Percentiles rank a stretch among this genome's conserved stretches.
Evolutionary conservation across 2,888 invertebrate species (phyloP).

Genomic region (Gryllus longicercus): DNA sequence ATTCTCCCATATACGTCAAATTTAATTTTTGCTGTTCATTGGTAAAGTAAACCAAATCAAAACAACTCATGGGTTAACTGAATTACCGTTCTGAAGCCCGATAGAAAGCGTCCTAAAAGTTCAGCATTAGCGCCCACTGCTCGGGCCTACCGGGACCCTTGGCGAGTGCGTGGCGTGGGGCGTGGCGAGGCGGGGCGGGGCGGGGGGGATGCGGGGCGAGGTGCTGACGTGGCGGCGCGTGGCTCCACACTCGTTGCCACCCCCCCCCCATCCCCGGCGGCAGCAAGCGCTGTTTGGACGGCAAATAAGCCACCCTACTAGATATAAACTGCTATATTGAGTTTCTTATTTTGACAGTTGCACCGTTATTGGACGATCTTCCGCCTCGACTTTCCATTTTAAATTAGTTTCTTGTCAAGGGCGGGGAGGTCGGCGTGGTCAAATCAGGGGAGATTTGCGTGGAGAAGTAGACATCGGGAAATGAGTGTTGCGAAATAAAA

Average conservation of each 20-base stretch:
- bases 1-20: too few relatives aligned
- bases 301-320: background rate
- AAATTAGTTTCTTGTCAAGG: background rate
- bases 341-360: background rate
- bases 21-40: too few relatives aligned
- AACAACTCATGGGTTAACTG: too few relatives aligned
- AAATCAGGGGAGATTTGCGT: too few relatives aligned
- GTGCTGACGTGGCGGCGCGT: background rate
- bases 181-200: background rate
- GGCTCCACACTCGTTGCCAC: background rate
- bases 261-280: background rate
- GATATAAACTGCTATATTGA: background rate
- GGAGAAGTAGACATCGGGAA: too few relatives aligned
- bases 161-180: background rate
- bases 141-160: too few relatives aligned
- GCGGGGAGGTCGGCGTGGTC: background rate
- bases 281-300: background rate
- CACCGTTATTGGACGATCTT: background rate
- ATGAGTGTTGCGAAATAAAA: too few relatives aligned
- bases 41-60: too few relatives aligned
- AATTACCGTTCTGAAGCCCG: too few relatives aligned
- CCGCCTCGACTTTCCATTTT: background rate
- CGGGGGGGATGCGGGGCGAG: rapidly evolving
- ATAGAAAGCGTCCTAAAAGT: too few relatives aligned
- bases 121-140: too few relatives aligned